Evolutionary conservation across 64 coral and sea anemone species (phyloP).

Genomic region (Montipora cactus): DNA sequence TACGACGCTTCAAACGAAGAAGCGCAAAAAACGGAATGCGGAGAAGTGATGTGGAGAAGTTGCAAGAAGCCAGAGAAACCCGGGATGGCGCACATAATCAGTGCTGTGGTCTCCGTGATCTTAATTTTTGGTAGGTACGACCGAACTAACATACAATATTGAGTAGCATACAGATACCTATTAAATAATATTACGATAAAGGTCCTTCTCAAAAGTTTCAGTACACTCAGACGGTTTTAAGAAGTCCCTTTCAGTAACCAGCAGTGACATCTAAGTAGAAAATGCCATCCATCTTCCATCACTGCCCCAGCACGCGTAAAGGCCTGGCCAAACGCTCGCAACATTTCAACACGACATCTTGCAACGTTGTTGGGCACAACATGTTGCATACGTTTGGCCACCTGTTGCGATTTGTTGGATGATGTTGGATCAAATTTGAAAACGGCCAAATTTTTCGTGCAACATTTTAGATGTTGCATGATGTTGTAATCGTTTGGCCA

Average conservation of each 20-base stretch:
- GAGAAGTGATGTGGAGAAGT: slow-evolving; percentile 18
- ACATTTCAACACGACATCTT: too few relatives aligned
- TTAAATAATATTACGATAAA: too few relatives aligned
- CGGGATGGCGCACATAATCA: background rate
- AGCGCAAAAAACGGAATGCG: background rate
- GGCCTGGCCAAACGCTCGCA: too few relatives aligned
- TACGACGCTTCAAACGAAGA: slow-evolving; percentile 7
- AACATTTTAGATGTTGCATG: too few relatives aligned
- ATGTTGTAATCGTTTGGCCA: too few relatives aligned
- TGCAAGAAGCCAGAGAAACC: background rate
- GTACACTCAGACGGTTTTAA: background rate
- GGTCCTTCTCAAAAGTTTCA: too few relatives aligned
- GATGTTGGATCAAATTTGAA: too few relatives aligned
- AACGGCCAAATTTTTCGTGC: too few relatives aligned
- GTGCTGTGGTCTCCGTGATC: background rate
- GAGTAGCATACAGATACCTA: background rate
- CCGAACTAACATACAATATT: background rate
- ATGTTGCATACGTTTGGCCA: too few relatives aligned
- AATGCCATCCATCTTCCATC: background rate
- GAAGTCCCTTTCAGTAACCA: background rate
- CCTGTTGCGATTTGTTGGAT: too few relatives aligned
- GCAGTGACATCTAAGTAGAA: background rate
- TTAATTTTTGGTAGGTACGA: slow-evolving; percentile 23
- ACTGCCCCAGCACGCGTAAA: too few relatives aligned
- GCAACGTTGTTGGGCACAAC: too few relatives aligned